Conservation (phyloP, 2,888 invertebrate species). For the Lutraria lutraria region DNA sequence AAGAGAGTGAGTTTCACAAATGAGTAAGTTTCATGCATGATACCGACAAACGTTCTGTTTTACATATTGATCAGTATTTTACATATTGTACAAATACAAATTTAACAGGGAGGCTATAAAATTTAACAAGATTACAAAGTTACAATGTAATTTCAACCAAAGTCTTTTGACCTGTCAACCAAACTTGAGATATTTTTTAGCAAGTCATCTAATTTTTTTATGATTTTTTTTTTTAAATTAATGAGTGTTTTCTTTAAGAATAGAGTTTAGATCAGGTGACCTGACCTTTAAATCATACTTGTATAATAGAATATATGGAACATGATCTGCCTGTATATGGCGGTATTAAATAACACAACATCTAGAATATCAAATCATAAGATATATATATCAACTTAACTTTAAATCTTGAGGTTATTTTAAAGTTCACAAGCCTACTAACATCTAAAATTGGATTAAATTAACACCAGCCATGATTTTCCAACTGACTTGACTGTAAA, state of each 20-base stretch:
- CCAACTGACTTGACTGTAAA: not conserved
- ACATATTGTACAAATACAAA: no score
- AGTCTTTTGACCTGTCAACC: no score
- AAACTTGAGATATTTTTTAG: not conserved
- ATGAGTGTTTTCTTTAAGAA: not conserved
- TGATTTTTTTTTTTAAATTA: not conserved
- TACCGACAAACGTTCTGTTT: no score
- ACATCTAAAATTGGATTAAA: not conserved
- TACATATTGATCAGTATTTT: no score
- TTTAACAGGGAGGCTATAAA: no score
- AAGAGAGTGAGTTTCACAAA: no score
- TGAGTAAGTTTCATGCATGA: no score
- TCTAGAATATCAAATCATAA: not conserved
- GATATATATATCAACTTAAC: not conserved
- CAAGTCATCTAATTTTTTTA: not conserved
- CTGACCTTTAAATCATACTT: not conserved
- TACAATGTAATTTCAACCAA: no score
- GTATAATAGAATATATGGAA: not conserved
- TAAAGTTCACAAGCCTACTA: not conserved
- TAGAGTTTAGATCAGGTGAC: not conserved
- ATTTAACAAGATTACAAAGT: no score
- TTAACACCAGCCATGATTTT: not conserved
- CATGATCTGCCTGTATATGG: not conserved
- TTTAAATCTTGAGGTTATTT: not conserved
- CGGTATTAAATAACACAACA: not conserved